Evolutionary conservation across 2,888 invertebrate species (phyloP), one percentile per base, ranked within the genome.

Genomic region (Melanophora roralis): DNA sequence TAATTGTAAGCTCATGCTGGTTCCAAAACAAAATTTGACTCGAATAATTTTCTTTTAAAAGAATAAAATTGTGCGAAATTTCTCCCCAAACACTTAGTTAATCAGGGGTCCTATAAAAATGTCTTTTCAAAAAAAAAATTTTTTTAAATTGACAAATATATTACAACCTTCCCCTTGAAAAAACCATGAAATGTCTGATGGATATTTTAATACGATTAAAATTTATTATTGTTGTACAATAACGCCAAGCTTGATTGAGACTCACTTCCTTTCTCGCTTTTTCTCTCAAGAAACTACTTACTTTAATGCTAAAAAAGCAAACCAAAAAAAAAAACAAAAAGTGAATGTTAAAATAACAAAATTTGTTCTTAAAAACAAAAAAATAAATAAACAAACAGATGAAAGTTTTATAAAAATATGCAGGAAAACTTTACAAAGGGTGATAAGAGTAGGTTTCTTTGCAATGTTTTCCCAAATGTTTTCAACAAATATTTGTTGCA

Each of bases 331-430:
- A 47, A 57, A 53, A 45, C 38, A 9, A 19, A 14, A 34, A 49
- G n/a, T 5, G 36, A 36, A 36, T n/a, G 14, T n/a, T n/a, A 36
- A 23, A 38, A 27, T 2, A 36, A 19, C 21, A 2, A 57, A 49
- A 49, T 65, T 43, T 34, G 51, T 67, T 64, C 36, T 32, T 55
- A 77, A 77, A 77, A n/a, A n/a, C n/a, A n/a, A n/a, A n/a, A n/a
- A n/a, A n/a, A n/a, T n/a, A n/a, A n/a, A n/a, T n/a, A n/a, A n/a
- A n/a, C n/a, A n/a, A n/a, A n/a, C n/a, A n/a, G 9, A 5, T 21
- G 21, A 32, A 19, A 34, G 51, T 43, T 36, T 11, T n/a, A 9
- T 16, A 43, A 6, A 43, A 43, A 36, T 55, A 55, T 47, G 12
- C 23, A 14, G 47, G 12, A 21, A 23, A 60, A 60, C 27, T 43